These are phyloP conservation scores for Holacanthella duospinosa DNA, from an alignment of 2,888 invertebrate species.

Conservation along the genomic window DNA sequence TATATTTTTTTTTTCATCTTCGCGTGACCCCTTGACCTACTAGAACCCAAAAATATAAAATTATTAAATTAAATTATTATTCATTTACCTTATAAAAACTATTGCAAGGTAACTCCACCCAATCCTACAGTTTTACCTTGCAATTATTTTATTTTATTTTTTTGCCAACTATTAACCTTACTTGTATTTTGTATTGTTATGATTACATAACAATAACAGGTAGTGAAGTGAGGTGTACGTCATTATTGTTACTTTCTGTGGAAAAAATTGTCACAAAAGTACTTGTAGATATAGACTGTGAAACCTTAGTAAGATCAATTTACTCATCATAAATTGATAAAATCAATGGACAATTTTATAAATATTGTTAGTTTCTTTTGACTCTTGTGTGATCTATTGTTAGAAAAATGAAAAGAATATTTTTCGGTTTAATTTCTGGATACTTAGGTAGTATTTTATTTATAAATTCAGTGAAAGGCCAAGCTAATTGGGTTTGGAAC, in stretches of 20 bases:
- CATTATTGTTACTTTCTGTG: too few relatives aligned
- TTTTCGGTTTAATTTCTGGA: not conserved
- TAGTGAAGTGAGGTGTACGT: too few relatives aligned
- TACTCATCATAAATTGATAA: not conserved
- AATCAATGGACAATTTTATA: not conserved
- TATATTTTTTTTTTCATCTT: too few relatives aligned
- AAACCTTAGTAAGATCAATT: too few relatives aligned
- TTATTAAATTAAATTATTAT: not conserved
- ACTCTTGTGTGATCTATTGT: not conserved
- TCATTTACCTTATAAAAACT: not conserved
- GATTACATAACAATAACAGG: too few relatives aligned
- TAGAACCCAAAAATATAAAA: not conserved
- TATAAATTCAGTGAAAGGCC: constrained; percentile 12
- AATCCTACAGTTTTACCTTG: not conserved
- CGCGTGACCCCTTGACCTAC: constrained; percentile 8
- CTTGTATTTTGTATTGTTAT: too few relatives aligned
- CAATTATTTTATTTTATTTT: too few relatives aligned
- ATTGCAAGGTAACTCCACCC: not conserved
- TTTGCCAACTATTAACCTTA: too few relatives aligned
- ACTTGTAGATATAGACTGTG: too few relatives aligned
- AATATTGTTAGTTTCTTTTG: not conserved
- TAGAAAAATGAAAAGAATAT: not conserved
- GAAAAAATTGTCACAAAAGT: too few relatives aligned
- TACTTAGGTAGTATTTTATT: not conserved
- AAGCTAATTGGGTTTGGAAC: constrained; percentile 36